Evolutionary conservation across 2,888 invertebrate species (phyloP), one percentile per base, ranked within the genome.

Genomic region (Glyphotaelius pellucidus): DNA sequence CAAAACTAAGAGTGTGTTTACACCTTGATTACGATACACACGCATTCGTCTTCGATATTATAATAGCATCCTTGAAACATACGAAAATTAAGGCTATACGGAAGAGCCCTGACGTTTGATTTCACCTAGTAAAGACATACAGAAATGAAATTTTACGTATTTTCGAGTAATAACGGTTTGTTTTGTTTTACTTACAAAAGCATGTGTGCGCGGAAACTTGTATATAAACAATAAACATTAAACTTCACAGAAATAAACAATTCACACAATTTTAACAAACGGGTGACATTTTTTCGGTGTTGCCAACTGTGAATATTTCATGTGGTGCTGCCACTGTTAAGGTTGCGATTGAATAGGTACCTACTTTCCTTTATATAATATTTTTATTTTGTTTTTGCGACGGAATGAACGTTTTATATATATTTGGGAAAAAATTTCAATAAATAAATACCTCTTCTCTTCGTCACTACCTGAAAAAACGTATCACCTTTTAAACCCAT

Each of bases 271-370:
- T 67, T 81, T 47, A 91, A 85, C 89, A 92, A 89, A 90, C 88
- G 92, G 90, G 90, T 92, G 92, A 92, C 92, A 92, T 92, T 90
- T 92, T 92, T 90, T 12, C 35, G 89, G 67, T 90, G 91, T 89
- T 92, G 90, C 91, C 89, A 92, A 89, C 91, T 85, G 84, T 30
- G 47, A 86, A 83, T 86, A 38, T 30, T 84, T 81, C 31, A 2
- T 30, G 14, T 31, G 81, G 32, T 81, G 32, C 31, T 67, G 67
- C 67, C 67, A n/a, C 52, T 52, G 7, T 15, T 19, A 47, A 47
- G 47, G 15, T 67, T 67, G 67, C 67, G 67, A 25, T 67, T 25
- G 25, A n/a, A 9, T 67, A 67, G 67, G 67, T 67, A 9, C 25
- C 67, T 67, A 67, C 67, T 67, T 67, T 25, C 67, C 25, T 67